These are phyloP conservation scores for Ceratitis capitata DNA, from an alignment of 1,140 invertebrate species.

Conservation along the genomic window DNA sequence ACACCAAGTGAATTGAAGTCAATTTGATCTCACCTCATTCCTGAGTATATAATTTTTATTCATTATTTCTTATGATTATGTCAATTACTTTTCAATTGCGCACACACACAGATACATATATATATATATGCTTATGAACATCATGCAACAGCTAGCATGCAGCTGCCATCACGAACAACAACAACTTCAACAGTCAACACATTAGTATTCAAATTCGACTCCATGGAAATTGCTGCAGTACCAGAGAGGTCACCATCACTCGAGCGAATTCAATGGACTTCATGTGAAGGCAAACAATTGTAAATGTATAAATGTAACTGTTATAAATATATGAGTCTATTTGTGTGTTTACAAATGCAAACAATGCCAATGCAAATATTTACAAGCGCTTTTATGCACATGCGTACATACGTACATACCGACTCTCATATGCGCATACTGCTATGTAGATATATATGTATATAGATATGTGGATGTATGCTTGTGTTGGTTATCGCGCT, in stretches of 20 bases:
- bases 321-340: not conserved
- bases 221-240: not conserved
- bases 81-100: not conserved
- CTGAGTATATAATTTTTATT: too few species aligned
- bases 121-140: too few species aligned
- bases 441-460: not conserved
- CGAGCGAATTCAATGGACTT: not conserved
- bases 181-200: not conserved
- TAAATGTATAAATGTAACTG: not conserved
- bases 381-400: not conserved
- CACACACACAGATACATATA: too few species aligned
- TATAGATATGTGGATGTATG: not conserved
- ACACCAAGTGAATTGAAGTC: too few species aligned
- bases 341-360: not conserved
- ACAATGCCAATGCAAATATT: constrained; percentile 16
- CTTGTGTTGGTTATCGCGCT: constrained; percentile 11
- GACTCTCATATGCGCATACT: not conserved
- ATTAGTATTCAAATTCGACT: constrained; percentile 24
- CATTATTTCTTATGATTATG: too few species aligned
- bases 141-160: not conserved
- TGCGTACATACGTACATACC: not conserved
- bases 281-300: not conserved
- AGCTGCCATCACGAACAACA: not conserved
- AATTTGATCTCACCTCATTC: too few species aligned
- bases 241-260: constrained; percentile 16